A percentile compares a stretch with the other conserved stretches of the same genome.
Evolutionary conservation across 2,888 invertebrate species (phyloP).

Genomic region (Drosophila nigritarsus): DNA sequence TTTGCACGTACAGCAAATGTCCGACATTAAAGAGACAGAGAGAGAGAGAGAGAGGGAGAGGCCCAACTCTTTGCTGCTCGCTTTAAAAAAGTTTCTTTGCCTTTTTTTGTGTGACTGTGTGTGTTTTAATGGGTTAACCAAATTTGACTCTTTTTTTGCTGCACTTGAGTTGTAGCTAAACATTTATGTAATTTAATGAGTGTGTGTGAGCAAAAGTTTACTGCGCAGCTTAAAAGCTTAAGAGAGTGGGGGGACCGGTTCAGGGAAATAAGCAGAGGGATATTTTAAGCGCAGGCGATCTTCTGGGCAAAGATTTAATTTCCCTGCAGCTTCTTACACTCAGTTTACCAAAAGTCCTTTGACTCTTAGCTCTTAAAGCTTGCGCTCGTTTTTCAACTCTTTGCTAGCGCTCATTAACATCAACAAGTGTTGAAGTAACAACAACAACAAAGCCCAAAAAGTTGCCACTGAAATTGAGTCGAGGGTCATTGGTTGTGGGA

Average conservation of each 20-base stretch:
- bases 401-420: slow-evolving; percentile 57
- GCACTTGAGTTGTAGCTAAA: slow-evolving; percentile 39
- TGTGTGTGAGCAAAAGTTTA: slow-evolving; percentile 13
- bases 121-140: slow-evolving; percentile 65
- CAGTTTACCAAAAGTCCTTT: background rate
- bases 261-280: background rate
- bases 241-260: background rate
- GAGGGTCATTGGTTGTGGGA: background rate
- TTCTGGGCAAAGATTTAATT: background rate
- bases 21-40: slow-evolving; percentile 25
- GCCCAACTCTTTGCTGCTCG: background rate
- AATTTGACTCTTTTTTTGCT: slow-evolving; percentile 17
- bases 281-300: background rate
- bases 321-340: background rate
- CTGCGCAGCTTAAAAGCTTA: background rate
- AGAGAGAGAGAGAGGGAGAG: background rate
- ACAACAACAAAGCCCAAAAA: slow-evolving; percentile 38
- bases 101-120: background rate
- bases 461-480: slow-evolving; percentile 23
- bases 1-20: slow-evolving; percentile 66
- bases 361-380: slow-evolving; percentile 14
- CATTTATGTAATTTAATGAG: slow-evolving; percentile 43
- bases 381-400: slow-evolving; percentile 8
- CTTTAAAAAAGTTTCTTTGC: slow-evolving; percentile 15
- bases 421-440: slow-evolving; percentile 68